Evolutionary conservation across 1,140 invertebrate species (phyloP), one percentile per base, ranked within the genome.

Genomic region (Dendrolimus kikuchii): DNA sequence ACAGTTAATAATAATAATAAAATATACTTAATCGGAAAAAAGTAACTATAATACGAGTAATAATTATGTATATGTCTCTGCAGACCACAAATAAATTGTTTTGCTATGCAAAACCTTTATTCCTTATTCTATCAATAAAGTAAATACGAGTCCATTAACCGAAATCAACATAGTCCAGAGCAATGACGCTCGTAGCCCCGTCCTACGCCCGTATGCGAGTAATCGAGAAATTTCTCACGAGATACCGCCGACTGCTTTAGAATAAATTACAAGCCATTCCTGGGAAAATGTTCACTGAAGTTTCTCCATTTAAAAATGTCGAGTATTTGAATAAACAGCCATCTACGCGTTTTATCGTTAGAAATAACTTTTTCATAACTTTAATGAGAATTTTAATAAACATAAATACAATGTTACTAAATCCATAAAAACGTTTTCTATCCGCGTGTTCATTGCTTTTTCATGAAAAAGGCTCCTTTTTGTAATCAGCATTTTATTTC

Each of bases 281-380:
- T 9, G 40, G 39, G 44, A 46, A 55, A 50, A 53, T 51, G 49
- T 55, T 10, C 51, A 43, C 48, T 49, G 7, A 55, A 62, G 53
- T 66, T 62, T 52, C 45, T 53, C 62, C 49, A 59, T 57, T 57
- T 65, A 56, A 61, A 64, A 61, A 53, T 46, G 53, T 55, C 49
- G 7, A 49, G 40, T 43, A 60, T 60, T 60, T 53, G 53, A 56
- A 53, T 53, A 60, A 60, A 47, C 47, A 49, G 38, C 40, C 23
- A 23, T 23, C 36, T 49, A 44, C 48, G 8, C 38, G 49, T 45
- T 51, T 53, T 53, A 53, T 39, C 39, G 51, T 8, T 10, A n/a
- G 38, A 42, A 51, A 51, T 38, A 51, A 49, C 44, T 49, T 60
- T 39, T 39, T 37, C 39, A 40, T 55, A 48, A 54, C 39, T 54